Base-by-base conservation (phyloP, 2,113 vertebrate species). In the Paralichthys olivaceus region DNA sequence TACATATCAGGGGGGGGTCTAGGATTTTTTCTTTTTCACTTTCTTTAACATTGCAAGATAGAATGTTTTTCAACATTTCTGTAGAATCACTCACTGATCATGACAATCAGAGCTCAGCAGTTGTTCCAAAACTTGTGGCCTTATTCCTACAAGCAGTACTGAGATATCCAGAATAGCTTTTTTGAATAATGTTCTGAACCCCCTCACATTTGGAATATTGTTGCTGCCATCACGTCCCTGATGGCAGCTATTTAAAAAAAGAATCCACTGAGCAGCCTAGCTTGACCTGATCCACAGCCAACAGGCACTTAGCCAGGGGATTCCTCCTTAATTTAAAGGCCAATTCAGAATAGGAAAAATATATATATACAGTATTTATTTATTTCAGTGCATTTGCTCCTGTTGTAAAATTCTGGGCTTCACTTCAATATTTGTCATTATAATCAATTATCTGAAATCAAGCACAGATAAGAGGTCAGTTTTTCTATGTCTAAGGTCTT, bases 321-420 rank as follows among this genome's bases (percentile, higher is more conserved):
- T 67, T 64, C 64, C 49, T 45, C 37, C 70, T 67, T 74, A 69
- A 79, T 84, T 83, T 79, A 78, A 73, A 55, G 43, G 51, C 22
- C 63, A 85, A 79, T 63, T 77, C 75, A 17, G 29, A 85, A 62
- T 54, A 76, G 20, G 34, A 69, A 77, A 63, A 65, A 40, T 49
- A 23, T 34, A 55, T 12, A 55, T 23, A 25, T 13, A n/a, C n/a
- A n/a, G n/a, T n/a, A n/a, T n/a, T n/a, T n/a, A 25, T 49, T 19
- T 19, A 43, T 53, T 83, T 69, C 20, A 75, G 65, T 56, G 69
- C 72, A 88, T 69, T 49, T 83, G 66, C 53, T 84, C 51, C 26
- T 51, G 20, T 80, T 84, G 55, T 79, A 72, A 67, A 83, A 69
- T 26, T 60, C 67, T 85, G 70, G 63, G 78, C 75, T 69, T 71